Base-by-base conservation (phyloP, 2,888 invertebrate species). In the Luperina testacea region DNA sequence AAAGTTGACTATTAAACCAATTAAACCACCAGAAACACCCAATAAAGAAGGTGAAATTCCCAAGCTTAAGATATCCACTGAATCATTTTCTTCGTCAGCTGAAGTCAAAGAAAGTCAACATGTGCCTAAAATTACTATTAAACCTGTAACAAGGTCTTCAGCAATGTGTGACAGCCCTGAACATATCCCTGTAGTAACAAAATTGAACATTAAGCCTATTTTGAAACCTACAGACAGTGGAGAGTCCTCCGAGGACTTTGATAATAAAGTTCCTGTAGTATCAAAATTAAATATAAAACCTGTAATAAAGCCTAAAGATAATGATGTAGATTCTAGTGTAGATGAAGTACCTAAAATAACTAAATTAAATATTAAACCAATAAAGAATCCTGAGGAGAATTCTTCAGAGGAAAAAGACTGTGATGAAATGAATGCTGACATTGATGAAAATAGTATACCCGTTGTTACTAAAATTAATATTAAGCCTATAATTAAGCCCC, bases 81-180 rank as follows among this genome's bases (percentile, higher is more conserved):
- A 95, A 76, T 82, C 92, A 78, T 89, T 91, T 89, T 88, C 93
- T 77, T 87, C 93, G 80, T 91, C 88, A 88, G 71, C 90, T 82
- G 95, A 95, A 78, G 81, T 89, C n/a, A 95, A 93, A 90, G 96
- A 96, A 88, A 92, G 90, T 90, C 89, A 94, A 67, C 96, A 97
- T 91, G 94, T 97, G 91, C 97, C 97, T 89, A 97, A 97, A 94
- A 95, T 97, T 78, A 97, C 97, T 75, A 97, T 97, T 64, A 97
- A 97, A 93, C 95, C 97, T 84, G 92, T 96, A 51, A 89, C 92
- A 81, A 95, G 95, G 90, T 89, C 92, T 69, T 88, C 92, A 72
- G 76, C 84, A 77, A 85, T 90, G 70, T 91, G 88, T 91, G 95
- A 95, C 82, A 93, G 91, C 68, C 85, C 92, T 79, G 96, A 96